Base-by-base conservation (phyloP, 2,113 vertebrate species). In the Bambusicola thoracicus region DNA sequence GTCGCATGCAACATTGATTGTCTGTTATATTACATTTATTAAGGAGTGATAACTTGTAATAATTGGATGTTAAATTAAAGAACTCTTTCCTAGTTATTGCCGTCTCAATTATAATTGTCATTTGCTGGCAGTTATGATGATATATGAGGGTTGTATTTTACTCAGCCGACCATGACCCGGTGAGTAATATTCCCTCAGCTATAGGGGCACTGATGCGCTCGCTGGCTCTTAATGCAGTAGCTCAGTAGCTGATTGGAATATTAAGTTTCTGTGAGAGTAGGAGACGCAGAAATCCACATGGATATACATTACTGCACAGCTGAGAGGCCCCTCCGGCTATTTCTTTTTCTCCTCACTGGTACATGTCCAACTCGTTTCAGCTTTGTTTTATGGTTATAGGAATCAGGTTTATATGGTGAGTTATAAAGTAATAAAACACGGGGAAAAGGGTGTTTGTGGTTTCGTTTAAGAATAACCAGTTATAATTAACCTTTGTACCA, bases 21-120 rank as follows among this genome's bases (percentile, higher is more conserved):
- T 99, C 98, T 99, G 98, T 99, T 99, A 99, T 99, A 99, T 99
- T 99, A 99, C 99, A 99, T 98, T 99, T 99, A 99, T 99, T 99
- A 99, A 98, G 98, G 98, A 99, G 98, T 98, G 98, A 99, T 99
- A 99, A 99, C 98, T 99, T 99, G 99, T 98, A 99, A 99, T 99
- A 99, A 99, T 99, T 99, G 99, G 98, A 99, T 99, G 98, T 99
- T 99, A 99, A 99, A 99, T 99, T 99, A 99, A 99, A 98, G 98
- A 98, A 98, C 98, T 98, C 99, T 99, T 98, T 98, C 98, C 98
- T 98, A 98, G 98, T 99, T 99, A 99, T 99, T 98, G 99, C 99
- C 98, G 97, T 99, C 99, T 99, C 99, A 99, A 99, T 99, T 99
- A 99, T 99, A 99, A 99, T 98, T 99, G 99, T 99, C 99, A 98